Evolutionary conservation across 2,888 invertebrate species (phyloP), one percentile per base, ranked within the genome.

Genomic region (Diogma glabrata): DNA sequence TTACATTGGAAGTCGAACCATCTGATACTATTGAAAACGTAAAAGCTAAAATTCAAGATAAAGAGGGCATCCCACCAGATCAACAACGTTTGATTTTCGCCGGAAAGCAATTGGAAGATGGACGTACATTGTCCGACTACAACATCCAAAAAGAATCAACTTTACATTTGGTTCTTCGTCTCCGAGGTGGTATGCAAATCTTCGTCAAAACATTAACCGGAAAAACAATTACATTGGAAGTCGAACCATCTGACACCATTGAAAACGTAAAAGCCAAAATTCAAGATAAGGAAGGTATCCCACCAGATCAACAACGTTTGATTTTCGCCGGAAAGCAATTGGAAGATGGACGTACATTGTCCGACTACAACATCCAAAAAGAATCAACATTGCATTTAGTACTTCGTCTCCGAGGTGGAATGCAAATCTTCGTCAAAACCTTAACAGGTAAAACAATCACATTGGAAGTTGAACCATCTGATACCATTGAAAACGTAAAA

Each of bases 391-490:
- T 92, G 53, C 91, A 92, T 67, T 75, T 93, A 66, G 90, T 90
- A 63, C 73, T 92, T 57, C 79, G 94, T 60, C 79, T 95, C 53
- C 80, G 92, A 59, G 96, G 96, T 74, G 97, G 97, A 64, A 93
- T 93, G 93, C 94, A 96, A 80, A 95, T 96, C 73, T 96, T 93
- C 71, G 92, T 93, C 57, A 93, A 93, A 75, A 93, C 92, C 61
- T 78, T 92, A 46, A 91, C 90, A 63, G 91, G 91, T 63, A 93
- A 92, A 72, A 92, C 92, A 67, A 91, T 92, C 75, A 90, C 90
- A 65, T 82, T 91, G 62, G 90, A 91, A 79, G 90, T 90, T 63
- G 91, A 93, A 71, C 84, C 92, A 47, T 87, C 87, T 1, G 92
- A 94, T 67, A 88, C 90, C 45, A 92, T 93, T 70, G 92, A 93